Base-by-base conservation (phyloP, 2,113 vertebrate genomes). In the Tragelaphus strepsiceros region DNA sequence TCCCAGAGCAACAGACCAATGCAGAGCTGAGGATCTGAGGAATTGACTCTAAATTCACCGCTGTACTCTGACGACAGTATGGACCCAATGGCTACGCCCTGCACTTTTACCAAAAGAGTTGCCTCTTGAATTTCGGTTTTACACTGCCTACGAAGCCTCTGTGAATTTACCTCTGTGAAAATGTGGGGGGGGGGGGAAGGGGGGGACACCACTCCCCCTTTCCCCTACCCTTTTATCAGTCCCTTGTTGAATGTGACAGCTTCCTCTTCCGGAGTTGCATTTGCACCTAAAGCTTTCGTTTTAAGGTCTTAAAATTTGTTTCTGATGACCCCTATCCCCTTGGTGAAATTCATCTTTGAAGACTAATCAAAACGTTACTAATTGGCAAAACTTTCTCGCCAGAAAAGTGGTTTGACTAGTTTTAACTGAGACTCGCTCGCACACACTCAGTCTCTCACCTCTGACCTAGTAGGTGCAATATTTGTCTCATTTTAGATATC, bases 1-100 rank as follows among this genome's bases (percentile, higher is more conserved):
- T 24, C 3, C 51, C 35, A 35, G 35, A 81, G 9, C 28, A 67
- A n/a, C 28, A 81, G 21, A 22, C 24, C 58, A 46, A 3, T 30
- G 78, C 32, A 32, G 22, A 35, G 30, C 15, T 5, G 5, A 43
- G 58, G 32, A 53, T 84, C 9, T 9, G 7, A 80, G 43, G 49
- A 46, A 10, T 9, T 43, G 22, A 13, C 39, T 22, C 39, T 22
- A 56, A 82, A 30, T 77, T 71, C 21, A 26, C 39, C 1, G 5
- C 2, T 71, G 7, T 67, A 53, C 1, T 2, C 28, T 0, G 26
- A 16, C 2, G 3, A 58, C 9, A 10, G 35, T 49, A 35, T 12
- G n/a, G 22, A 53, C 59, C 35, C 67, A 30, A 32, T 0, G 32
- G 32, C 61, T 88, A 46, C 6, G 5, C 39, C 14, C 14, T 10